Evolutionary conservation across 1,140 invertebrate genomes (phyloP).

Genomic region (Euglossa dilemma): DNA sequence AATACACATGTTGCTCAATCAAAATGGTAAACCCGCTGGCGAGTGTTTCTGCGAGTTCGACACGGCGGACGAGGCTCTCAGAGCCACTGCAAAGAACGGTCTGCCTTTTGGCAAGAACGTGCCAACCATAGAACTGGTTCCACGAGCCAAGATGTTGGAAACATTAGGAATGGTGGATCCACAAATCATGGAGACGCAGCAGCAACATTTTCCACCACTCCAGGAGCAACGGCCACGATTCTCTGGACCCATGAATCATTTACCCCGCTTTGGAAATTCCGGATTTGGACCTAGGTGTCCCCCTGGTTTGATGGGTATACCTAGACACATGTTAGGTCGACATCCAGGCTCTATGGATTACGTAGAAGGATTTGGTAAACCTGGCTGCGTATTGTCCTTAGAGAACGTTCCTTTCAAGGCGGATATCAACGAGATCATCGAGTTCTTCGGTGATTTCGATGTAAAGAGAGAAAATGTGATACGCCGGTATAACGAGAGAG

Average conservation of each 20-base stretch:
- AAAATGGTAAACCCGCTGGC: conserved; percentile 87
- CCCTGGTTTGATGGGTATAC: conserved; percentile 78
- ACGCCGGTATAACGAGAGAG: conserved; percentile 91
- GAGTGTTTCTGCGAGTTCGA: conserved; percentile 94
- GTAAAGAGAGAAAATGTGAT: conserved; percentile 90
- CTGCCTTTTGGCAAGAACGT: conserved; percentile 85
- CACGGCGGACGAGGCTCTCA: conserved; percentile 86
- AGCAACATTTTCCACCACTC: conserved; percentile 64
- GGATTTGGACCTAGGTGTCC: conserved; percentile 74
- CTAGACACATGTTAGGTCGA: conserved; percentile 72
- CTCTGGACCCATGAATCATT: conserved; percentile 69
- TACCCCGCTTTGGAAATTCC: conserved; percentile 74
- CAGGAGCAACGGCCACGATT: conserved; percentile 76
- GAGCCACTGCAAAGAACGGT: conserved; percentile 88
- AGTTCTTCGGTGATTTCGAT: conserved; percentile 91
- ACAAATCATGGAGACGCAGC: conserved; percentile 61
- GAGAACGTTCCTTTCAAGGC: conserved; percentile 94
- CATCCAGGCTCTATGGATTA: conserved; percentile 74
- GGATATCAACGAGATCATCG: conserved; percentile 92
- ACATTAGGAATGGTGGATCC: conserved; percentile 76
- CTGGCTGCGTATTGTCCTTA: conserved; percentile 91
- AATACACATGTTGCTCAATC: conserved; percentile 90
- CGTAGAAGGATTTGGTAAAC: conserved; percentile 87
- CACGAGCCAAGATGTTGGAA: conserved; percentile 84
- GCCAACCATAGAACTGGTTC: conserved; percentile 86